Evolutionary conservation across 2,797 vertebrate species (phyloP), one percentile per base, ranked within the genome.

Genomic region (Parambassis ranga): DNA sequence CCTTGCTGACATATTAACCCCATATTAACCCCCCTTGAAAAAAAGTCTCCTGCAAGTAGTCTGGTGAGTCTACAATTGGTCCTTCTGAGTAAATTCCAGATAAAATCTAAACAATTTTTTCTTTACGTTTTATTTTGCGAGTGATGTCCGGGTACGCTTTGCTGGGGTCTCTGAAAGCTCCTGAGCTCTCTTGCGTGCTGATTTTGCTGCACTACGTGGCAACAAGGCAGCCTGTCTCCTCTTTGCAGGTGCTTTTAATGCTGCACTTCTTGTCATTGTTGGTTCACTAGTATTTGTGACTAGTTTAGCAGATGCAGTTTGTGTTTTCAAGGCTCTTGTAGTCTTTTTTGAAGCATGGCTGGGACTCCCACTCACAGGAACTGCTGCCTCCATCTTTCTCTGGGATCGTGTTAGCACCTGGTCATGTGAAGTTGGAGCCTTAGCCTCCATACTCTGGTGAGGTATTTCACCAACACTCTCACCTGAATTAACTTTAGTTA

Each of bases 331-430:
- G 1, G 76, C 27, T 70, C 90, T 90, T 10, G 14, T 15, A 3
- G 56, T 35, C 43, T 68, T 87, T 65, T 91, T 92, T 23, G 63
- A 67, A 36, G 67, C 35, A 9, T 37, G 55, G 52, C 71, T 78
- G 11, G 82, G 78, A 48, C 66, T 81, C 14, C 41, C 67, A 1
- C 42, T 75, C 19, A 28, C 31, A 51, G 87, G 42, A 28, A 69
- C 51, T 0, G 63, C 59, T 0, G 66, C 70, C 65, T 92, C 92
- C 22, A 91, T 88, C 75, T 92, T 94, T 43, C 85, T 91, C 82
- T 93, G 93, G 41, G 93, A 93, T 50, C 93, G 86, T 2, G 93
- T 94, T 14, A 92, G 76, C 3, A 94, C 91, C 82, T 93, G 93
- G 69, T 93, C 93, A n/a, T 90, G 75, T 22, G 84, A 79, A 15